Conservation (phyloP, 2,888 invertebrate genomes). For the Gonocerus acuteangulatus region DNA sequence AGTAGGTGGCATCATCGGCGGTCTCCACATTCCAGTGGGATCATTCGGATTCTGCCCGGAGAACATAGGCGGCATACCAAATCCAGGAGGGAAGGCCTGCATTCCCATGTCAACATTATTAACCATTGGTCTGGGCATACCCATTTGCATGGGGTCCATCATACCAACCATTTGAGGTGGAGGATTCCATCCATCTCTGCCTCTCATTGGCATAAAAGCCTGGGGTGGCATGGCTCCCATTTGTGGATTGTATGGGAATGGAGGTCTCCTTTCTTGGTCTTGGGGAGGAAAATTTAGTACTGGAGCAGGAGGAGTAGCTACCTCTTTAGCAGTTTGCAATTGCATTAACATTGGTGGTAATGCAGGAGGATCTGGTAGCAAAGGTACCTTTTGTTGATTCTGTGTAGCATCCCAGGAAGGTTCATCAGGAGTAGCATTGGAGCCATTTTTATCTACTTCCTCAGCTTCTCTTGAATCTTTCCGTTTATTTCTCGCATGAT, state of each 20-base stretch:
- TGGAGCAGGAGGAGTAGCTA: slow-evolving; percentile 10
- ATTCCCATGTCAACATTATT: slow-evolving; percentile 25
- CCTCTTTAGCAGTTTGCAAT: slow-evolving; percentile 31
- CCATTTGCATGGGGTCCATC: slow-evolving; percentile 27
- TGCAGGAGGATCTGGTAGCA: slow-evolving; percentile 33
- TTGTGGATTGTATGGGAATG: slow-evolving; percentile 19
- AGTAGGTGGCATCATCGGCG: slow-evolving; percentile 3
- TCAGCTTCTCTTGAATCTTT: slow-evolving; percentile 19
- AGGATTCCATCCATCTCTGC: slow-evolving; percentile 28
- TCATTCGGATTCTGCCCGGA: not conserved
- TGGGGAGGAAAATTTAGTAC: slow-evolving; percentile 10
- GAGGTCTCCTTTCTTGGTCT: slow-evolving; percentile 16
- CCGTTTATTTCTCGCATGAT: slow-evolving; percentile 25
- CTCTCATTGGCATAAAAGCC: slow-evolving; percentile 22
- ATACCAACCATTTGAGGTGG: slow-evolving; percentile 23
- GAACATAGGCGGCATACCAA: slow-evolving; percentile 20
- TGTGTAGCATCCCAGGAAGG: not conserved
- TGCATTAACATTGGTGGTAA: slow-evolving; percentile 32
- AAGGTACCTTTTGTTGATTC: slow-evolving; percentile 4
- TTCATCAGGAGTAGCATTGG: not conserved
- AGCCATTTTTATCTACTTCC: slow-evolving; percentile 9
- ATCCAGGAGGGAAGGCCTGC: slow-evolving; percentile 9
- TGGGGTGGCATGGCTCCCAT: slow-evolving; percentile 21
- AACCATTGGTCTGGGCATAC: slow-evolving; percentile 28
- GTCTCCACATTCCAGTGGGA: slow-evolving; percentile 20